phyloP scores from a whole-genome alignment of 2,888 invertebrate species.

The Charanyca ferruginea region DNA sequence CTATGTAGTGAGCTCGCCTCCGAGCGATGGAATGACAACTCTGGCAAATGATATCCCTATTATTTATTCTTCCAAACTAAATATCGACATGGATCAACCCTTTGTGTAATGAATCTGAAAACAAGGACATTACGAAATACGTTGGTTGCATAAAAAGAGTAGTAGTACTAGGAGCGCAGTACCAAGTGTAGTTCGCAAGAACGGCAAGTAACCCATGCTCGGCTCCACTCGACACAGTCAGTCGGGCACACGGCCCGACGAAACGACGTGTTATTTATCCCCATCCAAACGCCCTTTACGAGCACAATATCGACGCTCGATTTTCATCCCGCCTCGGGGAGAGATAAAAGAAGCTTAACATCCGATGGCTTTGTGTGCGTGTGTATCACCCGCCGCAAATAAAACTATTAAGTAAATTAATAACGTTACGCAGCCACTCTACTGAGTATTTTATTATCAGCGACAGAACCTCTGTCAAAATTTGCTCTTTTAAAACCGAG shows the following conservation, averaged over 20 bases:
- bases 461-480: constrained; percentile 72
- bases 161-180: constrained; percentile 28
- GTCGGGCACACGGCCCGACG: constrained; percentile 67
- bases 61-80: constrained; percentile 20
- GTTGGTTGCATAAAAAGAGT: constrained; percentile 18
- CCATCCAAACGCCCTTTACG: constrained; percentile 81
- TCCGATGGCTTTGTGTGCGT: constrained; percentile 65
- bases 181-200: constrained; percentile 49
- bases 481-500: constrained; percentile 75
- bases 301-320: constrained; percentile 83
- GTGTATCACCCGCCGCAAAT: constrained; percentile 68
- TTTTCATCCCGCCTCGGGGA: constrained; percentile 81
- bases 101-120: constrained; percentile 20
- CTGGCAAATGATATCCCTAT: constrained; percentile 15
- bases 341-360: constrained; percentile 78
- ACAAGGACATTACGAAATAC: constrained; percentile 39
- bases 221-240: constrained; percentile 57
- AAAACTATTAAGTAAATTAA: constrained; percentile 77
- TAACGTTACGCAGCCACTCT: constrained; percentile 68
- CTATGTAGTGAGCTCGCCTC: constrained; percentile 11
- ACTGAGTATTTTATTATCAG: constrained; percentile 66
- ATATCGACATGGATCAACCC: constrained; percentile 5
- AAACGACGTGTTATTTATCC: constrained; percentile 84
- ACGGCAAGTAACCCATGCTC: constrained; percentile 50
- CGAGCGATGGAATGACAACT: constrained; percentile 42